Evolutionary conservation across 2,797 vertebrate species (phyloP).

Genomic region (Sebastes trivittatus): DNA sequence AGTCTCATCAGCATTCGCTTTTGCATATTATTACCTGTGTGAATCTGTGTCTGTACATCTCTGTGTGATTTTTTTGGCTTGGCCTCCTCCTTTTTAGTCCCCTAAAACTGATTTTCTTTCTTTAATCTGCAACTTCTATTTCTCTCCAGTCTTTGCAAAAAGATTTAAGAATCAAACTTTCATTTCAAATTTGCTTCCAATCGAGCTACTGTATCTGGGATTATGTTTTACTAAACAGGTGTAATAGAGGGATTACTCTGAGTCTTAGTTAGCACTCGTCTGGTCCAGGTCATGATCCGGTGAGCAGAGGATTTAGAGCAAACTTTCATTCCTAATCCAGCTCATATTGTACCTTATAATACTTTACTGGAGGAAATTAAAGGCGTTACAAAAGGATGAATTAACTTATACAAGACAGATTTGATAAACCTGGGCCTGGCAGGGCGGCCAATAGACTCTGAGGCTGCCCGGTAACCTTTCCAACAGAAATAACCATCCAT

Average conservation of each 20-base stretch:
- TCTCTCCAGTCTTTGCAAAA: background rate
- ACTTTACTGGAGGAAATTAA: background rate
- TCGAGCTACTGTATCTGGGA: background rate
- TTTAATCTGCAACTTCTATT: background rate
- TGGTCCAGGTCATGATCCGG: background rate
- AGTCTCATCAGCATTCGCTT: background rate
- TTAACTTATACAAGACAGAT: background rate
- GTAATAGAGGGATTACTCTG: conserved; percentile 31
- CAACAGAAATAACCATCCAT: background rate
- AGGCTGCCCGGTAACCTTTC: background rate
- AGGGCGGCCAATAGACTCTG: background rate
- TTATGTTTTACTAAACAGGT: conserved; percentile 11
- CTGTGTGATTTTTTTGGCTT: background rate
- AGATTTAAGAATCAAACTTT: background rate
- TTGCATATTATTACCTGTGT: background rate
- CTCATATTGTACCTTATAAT: background rate
- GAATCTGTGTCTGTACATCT: background rate
- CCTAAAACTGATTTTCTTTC: background rate
- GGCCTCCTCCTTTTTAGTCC: background rate
- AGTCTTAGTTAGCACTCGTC: background rate
- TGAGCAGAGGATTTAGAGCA: background rate
- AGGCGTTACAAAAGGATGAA: background rate
- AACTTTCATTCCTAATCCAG: background rate
- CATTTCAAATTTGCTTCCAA: background rate
- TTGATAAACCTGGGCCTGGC: background rate